Evolutionary conservation across 1,140 invertebrate genomes (phyloP), one percentile per base, ranked within the genome.

Genomic region (Popillia japonica): DNA sequence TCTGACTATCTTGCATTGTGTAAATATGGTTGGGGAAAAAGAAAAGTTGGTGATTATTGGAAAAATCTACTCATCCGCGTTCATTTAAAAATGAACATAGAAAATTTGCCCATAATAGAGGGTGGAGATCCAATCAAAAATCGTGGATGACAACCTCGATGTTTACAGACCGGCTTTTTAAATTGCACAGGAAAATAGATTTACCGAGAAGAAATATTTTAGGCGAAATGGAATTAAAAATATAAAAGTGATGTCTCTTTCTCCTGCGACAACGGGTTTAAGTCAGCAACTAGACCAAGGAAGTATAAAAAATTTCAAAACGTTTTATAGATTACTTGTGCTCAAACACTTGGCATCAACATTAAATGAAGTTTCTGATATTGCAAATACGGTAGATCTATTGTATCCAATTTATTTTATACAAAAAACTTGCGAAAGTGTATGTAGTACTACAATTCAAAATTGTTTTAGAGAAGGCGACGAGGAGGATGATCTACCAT

Each of bases 331-430:
- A 22, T 64, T 22, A 27, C 61, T 64, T 4, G 61, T 61, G 10
- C 17, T 61, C 14, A 61, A 61, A 61, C 1, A 6, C 17, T 20
- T 64, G n/a, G n/a, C n/a, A 64, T 22, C 61, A 22, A 64, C 17
- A 64, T 64, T 64, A 64, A 20, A 64, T 22, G 9, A 27, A 20
- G 22, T 64, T 64, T 3, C 20, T 64, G 61, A 20, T 64, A 64
- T 64, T 64, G 22, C 17, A 64, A 64, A 64, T 20, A 20, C 61
- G 22, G 61, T 64, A 64, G 59, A 22, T 64, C 61, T 64, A 64
- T 64, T 64, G 6, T 4, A 20, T 20, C 4, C 0, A 64, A 64
- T 64, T 64, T 64, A 64, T 7, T 22, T 22, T 64, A 22, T 6
- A 20, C 44, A 64, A 22, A 22, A 64, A 64, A n/a, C n/a, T n/a